These are phyloP conservation scores for Marmota flaviventris DNA, from an alignment of 2,113 vertebrate species.

Conservation along the genomic window DNA sequence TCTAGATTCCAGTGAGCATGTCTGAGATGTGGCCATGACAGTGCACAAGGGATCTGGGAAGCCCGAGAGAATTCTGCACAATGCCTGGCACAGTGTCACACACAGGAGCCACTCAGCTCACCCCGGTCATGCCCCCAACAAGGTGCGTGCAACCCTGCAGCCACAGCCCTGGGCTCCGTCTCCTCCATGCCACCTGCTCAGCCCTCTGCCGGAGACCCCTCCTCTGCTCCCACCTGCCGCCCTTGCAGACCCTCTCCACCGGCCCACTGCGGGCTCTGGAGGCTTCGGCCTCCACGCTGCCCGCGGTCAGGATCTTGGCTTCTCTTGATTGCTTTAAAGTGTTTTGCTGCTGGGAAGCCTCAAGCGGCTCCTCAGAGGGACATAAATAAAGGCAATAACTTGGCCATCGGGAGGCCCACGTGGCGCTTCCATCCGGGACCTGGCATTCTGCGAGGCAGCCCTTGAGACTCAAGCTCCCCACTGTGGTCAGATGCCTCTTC, in stretches of 20 bases:
- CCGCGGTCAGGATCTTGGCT: not conserved
- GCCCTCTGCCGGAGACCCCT: not conserved
- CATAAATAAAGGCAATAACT: not conserved
- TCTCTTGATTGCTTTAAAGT: constrained; percentile 27
- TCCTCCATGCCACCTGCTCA: rapidly evolving
- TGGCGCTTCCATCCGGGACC: not conserved
- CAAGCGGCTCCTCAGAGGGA: not conserved
- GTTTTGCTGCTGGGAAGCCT: constrained; percentile 58
- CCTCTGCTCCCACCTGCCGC: rapidly evolving
- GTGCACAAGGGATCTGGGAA: not conserved
- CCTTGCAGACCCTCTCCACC: not conserved
- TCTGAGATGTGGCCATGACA: rapidly evolving
- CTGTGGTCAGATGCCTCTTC: not conserved
- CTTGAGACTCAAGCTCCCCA: not conserved
- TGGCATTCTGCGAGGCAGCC: not conserved
- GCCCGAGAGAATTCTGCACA: not conserved
- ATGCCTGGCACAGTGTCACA: not conserved
- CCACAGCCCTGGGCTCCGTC: not conserved
- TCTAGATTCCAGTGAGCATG: not conserved
- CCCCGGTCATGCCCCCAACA: too few relatives aligned
- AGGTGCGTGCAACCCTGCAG: not conserved
- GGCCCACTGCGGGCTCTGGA: not conserved
- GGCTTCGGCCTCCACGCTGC: not conserved
- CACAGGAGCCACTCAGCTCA: rapidly evolving
- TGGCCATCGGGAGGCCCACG: not conserved